phyloP scores from a whole-genome alignment of 2,888 invertebrate species.

The Oegoconia quadripuncta region DNA sequence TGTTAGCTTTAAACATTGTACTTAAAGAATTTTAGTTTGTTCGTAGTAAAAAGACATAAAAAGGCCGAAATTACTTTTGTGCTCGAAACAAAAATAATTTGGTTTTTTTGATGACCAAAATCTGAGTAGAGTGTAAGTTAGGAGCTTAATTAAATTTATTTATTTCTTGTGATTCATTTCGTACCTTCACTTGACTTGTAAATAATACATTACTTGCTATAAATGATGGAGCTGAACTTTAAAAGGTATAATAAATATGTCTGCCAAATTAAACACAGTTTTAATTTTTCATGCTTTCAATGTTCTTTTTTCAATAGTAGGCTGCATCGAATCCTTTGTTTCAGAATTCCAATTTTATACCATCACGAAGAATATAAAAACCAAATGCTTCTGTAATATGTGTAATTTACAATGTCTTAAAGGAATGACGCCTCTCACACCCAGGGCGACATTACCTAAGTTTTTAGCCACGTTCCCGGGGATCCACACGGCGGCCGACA shows the following conservation, averaged over 20 bases:
- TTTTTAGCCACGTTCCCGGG: conserved; percentile 42
- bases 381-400: conserved; percentile 41
- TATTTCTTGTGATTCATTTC: conserved; percentile 71
- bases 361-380: too few species aligned
- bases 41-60: conserved; percentile 38
- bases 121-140: conserved; percentile 58
- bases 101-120: conserved; percentile 63
- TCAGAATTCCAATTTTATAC: too few species aligned
- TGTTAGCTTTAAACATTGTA: conserved; percentile 56
- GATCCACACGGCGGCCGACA: conserved; percentile 28
- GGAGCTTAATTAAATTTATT: conserved; percentile 61
- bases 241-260: conserved; percentile 77
- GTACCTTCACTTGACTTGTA: conserved; percentile 72
- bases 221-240: conserved; percentile 71
- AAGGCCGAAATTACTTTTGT: conserved; percentile 58
- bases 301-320: not conserved
- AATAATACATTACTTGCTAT: conserved; percentile 69
- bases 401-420: conserved; percentile 37
- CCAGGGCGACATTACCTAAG: conserved; percentile 38
- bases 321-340: not conserved
- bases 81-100: conserved; percentile 40
- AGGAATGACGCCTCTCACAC: conserved; percentile 49
- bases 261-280: conserved; percentile 70
- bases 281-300: too few species aligned
- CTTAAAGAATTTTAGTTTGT: conserved; percentile 52